Percentiles rank a stretch among this genome's conserved stretches.
phyloP scores from a whole-genome alignment of 2,888 invertebrate genomes.

The Zootermopsis nevadensis region DNA sequence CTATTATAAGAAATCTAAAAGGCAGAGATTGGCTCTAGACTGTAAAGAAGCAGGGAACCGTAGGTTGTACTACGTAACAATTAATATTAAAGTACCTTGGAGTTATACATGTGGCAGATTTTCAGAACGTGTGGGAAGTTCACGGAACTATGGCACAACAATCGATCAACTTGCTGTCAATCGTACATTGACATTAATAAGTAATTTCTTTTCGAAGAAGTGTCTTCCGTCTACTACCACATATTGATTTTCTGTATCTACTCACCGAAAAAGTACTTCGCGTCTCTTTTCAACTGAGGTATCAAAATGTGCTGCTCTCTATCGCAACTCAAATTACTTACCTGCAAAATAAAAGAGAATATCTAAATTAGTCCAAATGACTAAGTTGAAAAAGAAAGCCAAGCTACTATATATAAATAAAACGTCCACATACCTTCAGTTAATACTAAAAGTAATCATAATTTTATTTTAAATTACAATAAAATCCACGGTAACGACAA shows the following conservation, averaged over 20 bases:
- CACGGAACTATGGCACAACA: neutral
- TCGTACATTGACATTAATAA: constrained; percentile 7
- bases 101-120: neutral
- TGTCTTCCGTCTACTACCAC: neutral
- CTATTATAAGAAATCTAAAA: no score
- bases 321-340: no score
- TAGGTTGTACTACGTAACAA: neutral
- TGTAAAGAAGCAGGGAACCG: no score
- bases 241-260: neutral
- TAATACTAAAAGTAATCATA: no score
- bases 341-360: neutral
- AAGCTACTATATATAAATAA: no score
- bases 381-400: no score
- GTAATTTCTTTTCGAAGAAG: neutral
- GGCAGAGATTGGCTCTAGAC: no score
- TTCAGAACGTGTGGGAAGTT: neutral
- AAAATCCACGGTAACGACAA: no score
- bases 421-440: no score
- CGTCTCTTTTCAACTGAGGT: no score
- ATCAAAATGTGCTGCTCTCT: no score
- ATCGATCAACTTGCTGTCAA: constrained; percentile 6
- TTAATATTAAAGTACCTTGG: neutral
- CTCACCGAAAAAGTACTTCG: neutral
- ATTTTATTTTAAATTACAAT: no score
- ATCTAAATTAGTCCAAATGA: neutral